Evolutionary conservation across 2,888 invertebrate genomes (phyloP), one percentile per base, ranked within the genome.

Genomic region (Drosophila macrospina): DNA sequence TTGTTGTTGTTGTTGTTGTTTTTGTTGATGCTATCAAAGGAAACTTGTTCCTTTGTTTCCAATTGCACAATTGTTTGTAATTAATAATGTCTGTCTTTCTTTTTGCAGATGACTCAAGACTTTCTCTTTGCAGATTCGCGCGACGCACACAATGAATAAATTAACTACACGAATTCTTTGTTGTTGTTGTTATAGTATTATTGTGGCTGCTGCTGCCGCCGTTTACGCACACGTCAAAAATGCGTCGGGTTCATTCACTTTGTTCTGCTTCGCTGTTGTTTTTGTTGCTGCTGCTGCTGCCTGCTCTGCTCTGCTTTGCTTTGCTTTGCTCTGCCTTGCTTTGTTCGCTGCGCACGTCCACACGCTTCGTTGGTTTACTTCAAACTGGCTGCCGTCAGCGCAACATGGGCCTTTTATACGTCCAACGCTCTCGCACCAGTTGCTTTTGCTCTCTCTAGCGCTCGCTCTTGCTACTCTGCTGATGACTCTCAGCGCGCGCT

Each of bases 31-130:
- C 24, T 37, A 13, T 55, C 41, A 39, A 56, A 34, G 47, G 57
- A 72, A 74, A 74, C 73, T 70, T 61, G 50, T 71, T 72, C 50
- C 67, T 74, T 67, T 74, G 67, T 69, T 56, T 61, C 37, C 66
- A 77, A 87, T 88, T 86, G 68, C 85, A 87, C 83, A 89, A 85
- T 71, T 80, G 64, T 50, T 66, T 67, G 70, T 51, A 78, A 78
- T 65, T 78, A 61, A 57, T 64, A 63, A 57, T 56, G 45, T 83
- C 61, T 74, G 54, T 69, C 67, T 69, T 66, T 61, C 30, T 54
- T 55, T 34, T 48, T 48, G 52, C 61, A 60, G 61, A 75, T 78
- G 87, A 82, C 85, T 82, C 87, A 87, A 85, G 72, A 82, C 81
- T 82, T 82, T 82, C 81, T 82, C 87, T 66, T 67, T 77, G 74